Evolutionary conservation across 2,113 vertebrate species (phyloP), one percentile per base, ranked within the genome.

Genomic region (Isichthys henryi): DNA sequence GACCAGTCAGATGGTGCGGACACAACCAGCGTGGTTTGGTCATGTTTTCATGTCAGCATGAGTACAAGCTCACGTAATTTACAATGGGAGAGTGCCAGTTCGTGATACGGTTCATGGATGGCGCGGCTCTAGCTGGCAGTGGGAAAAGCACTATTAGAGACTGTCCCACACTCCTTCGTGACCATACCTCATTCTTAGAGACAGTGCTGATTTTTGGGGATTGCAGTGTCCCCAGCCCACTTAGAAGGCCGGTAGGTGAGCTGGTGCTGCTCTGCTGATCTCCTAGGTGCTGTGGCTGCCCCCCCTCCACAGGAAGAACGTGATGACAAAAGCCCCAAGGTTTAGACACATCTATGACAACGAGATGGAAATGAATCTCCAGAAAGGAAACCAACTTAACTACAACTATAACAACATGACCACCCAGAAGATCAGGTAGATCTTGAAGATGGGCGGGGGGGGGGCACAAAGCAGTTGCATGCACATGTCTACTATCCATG

Each of bases 241-340:
- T n/a, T 56, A 21, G 56, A 66, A 43, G 2, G 8, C 49, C 23
- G 2, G 49, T 15, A 5, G 10, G n/a, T 86, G 23, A 52, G 27
- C 7, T 35, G 19, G 9, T 21, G 23, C 7, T 7, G 0, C 15
- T 90, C 5, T 88, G 2, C 70, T 90, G 88, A 21, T 77, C 74
- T 91, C 87, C 66, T 91, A 99, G 98, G 93, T 99, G 43, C 94
- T 97, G 35, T 99, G 98, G 98, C 96, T 98, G 91, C 97, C 97
- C 0, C 88, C 96, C 74, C 88, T 88, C 11, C 90, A 96, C 85
- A 95, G 97, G 89, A 92, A 94, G 0, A 86, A 93, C 6, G 97
- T 97, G 58, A 95, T 92, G 56, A 85, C 52, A 9, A 90, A 11
- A 5, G 96, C 94, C 52, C 96, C 97, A 1, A 91, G 92, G 0